A percentile compares a stretch with the other conserved stretches of the same genome.
These are phyloP conservation scores for Sebastes oblongus DNA, from an alignment of 2,797 vertebrate genomes.

Conservation along the genomic window DNA sequence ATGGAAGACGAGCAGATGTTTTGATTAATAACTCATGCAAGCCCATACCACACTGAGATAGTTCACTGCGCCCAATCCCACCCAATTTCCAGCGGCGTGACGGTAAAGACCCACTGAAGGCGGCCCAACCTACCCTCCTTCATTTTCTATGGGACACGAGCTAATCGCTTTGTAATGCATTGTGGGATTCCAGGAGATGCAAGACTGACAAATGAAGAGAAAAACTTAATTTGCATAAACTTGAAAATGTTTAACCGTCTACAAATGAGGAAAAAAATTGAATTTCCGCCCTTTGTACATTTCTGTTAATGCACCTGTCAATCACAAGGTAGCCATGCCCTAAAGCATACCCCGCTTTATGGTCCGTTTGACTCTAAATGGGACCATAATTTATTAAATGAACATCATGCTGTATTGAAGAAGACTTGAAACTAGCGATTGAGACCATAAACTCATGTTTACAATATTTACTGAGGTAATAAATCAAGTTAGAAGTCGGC, in stretches of 20 bases:
- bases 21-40: background rate
- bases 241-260: background rate
- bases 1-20: background rate
- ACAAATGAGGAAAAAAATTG: background rate
- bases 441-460: too few species aligned
- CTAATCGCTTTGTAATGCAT: background rate
- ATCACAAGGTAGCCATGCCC: too few species aligned
- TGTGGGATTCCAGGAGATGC: background rate
- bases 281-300: fast-evolving
- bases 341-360: too few species aligned
- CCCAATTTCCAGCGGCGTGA: background rate
- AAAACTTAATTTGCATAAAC: background rate
- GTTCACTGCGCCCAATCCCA: background rate
- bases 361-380: too few species aligned
- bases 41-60: background rate
- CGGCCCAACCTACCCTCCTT: background rate
- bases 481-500: too few species aligned
- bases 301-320: background rate
- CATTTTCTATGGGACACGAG: background rate
- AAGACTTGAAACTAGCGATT: too few species aligned
- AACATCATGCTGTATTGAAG: too few species aligned
- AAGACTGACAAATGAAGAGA: background rate
- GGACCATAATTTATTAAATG: too few species aligned
- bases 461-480: too few species aligned
- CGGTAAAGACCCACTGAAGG: background rate